Conservation (phyloP, 2,797 vertebrate species). For the Argya squamiceps region DNA sequence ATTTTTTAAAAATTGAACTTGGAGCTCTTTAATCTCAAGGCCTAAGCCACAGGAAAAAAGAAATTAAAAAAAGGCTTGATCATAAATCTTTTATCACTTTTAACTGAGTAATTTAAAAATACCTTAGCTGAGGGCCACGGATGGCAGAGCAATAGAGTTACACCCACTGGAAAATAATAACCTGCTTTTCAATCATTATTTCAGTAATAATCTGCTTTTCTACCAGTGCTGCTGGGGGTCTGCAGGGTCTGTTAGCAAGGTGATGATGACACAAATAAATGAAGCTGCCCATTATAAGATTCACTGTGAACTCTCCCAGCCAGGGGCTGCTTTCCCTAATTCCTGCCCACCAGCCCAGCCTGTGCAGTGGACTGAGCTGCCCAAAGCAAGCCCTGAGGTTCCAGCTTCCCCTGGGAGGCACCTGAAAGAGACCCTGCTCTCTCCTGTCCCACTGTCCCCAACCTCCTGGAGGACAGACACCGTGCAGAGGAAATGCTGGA, state of each 20-base stretch:
- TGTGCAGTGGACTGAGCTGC: background rate
- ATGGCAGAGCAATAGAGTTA: background rate
- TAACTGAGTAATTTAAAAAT: background rate
- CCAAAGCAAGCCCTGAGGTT: background rate
- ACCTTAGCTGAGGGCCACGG: background rate
- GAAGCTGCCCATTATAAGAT: background rate
- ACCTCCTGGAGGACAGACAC: background rate
- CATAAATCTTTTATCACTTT: constrained; percentile 3
- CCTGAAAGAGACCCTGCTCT: background rate
- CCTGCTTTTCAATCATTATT: background rate
- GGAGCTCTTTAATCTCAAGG: background rate
- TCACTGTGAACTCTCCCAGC: background rate
- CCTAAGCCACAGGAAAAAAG: background rate
- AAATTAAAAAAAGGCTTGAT: background rate
- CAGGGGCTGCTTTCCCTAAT: background rate
- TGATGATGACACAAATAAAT: background rate
- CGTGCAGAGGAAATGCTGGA: background rate
- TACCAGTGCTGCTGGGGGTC: background rate
- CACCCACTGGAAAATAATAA: background rate
- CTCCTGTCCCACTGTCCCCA: background rate
- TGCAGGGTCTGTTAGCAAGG: background rate
- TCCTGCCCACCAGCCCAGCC: background rate
- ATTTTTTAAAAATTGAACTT: background rate
- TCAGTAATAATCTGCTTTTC: background rate
- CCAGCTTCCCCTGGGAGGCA: background rate